Percentiles rank a stretch among this genome's conserved stretches.
phyloP scores from a whole-genome alignment of 2,113 vertebrate species.

The Crocuta crocuta region DNA sequence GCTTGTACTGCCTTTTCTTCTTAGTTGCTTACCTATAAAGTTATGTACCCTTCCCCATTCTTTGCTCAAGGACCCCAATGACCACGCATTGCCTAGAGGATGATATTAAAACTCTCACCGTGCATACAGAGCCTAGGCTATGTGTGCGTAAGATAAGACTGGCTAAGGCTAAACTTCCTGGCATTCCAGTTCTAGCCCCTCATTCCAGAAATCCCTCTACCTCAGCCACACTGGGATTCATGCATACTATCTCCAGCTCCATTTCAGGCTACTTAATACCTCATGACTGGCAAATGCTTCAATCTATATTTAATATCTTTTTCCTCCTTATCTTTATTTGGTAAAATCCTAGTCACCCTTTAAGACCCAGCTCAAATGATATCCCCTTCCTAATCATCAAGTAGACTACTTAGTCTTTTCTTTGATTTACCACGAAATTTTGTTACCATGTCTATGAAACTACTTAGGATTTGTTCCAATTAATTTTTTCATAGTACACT shows the following conservation, averaged over 20 bases:
- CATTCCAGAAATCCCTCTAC: neutral
- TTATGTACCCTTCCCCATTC: neutral
- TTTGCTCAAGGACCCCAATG: neutral
- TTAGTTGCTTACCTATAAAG: neutral
- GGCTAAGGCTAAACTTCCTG: neutral
- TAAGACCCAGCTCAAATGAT: neutral
- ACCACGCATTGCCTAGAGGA: neutral
- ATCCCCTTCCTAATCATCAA: neutral
- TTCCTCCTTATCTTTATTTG: neutral
- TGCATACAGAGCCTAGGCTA: neutral
- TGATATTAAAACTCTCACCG: neutral
- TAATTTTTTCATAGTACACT: neutral
- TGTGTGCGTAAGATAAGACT: neutral
- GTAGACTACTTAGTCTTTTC: neutral
- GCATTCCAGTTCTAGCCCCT: neutral
- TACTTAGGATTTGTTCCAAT: slow-evolving; percentile 13
- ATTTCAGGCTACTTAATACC: neutral
- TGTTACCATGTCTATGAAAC: neutral
- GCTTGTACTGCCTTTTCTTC: neutral
- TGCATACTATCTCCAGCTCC: neutral
- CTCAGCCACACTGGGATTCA: neutral
- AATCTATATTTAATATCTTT: neutral
- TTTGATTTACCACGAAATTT: neutral
- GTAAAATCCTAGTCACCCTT: neutral
- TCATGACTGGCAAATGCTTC: neutral